Base-by-base conservation (phyloP, 2,888 invertebrate genomes). In the Lasius fuliginosus region DNA sequence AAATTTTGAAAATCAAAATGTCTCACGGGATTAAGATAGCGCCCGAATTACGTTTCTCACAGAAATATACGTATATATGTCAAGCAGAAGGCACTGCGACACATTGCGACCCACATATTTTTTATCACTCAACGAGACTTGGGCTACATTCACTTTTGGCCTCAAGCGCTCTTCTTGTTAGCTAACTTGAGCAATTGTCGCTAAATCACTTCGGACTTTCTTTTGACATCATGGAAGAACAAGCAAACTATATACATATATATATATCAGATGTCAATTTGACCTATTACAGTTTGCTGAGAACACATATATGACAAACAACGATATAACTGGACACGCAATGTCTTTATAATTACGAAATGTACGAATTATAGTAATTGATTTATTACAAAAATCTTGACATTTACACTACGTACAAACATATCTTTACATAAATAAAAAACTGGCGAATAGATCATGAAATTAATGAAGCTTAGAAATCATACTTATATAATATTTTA, bases 101-200 rank as follows among this genome's bases (percentile, higher is more conserved):
- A 53, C 49, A 15, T n/a, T 40, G 49, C 65, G 76, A 76, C 36
- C 65, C 15, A 62, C 53, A 76, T 76, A 65, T 76, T 42, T 65
- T 65, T 53, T 76, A 76, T 65, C 65, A 76, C 53, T 76, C 36
- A 53, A 18, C 67, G 76, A 76, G 56, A 82, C 58, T 46, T 36
- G 27, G 33, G 40, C 12, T 33, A 56, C 46, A 82, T 76, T 82
- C 60, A 75, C 36, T 36, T 36, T 76, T 46, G 33, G 58, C 40
- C 58, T 36, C 53, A 56, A 33, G 67, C 46, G 27, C 42, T 82
- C 33, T 82, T 65, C 67, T 76, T 65, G 58, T 76, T 75, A 56
- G 49, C 27, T n/a, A 82, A 42, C 69, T 79, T 53, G 36, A 46
- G 58, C 58, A 76, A 76, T 33, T 76, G 76, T 82, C 82, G 46